Evolutionary conservation across 2,797 vertebrate genomes (phyloP).

Genomic region (Enteromius mattozi): DNA sequence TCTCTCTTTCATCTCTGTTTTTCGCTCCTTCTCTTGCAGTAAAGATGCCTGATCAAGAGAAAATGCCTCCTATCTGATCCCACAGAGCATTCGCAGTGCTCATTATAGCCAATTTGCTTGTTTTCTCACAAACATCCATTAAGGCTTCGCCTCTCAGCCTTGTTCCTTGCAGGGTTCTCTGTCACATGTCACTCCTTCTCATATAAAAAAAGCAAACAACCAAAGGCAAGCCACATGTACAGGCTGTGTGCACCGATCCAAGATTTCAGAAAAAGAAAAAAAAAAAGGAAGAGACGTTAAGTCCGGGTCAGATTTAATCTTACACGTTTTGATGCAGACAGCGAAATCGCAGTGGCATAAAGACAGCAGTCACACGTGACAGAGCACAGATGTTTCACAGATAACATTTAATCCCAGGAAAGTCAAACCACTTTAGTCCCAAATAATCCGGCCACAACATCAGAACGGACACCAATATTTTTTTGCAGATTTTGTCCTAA

Average conservation of each 20-base stretch:
- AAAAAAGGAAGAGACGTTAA: background rate
- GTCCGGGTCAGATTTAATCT: constrained; percentile 44
- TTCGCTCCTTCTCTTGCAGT: background rate
- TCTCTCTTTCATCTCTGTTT: constrained; percentile 20
- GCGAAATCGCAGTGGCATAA: constrained; percentile 26
- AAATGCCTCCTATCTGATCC: constrained; percentile 28
- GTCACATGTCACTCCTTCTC: constrained; percentile 23
- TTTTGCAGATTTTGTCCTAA: background rate
- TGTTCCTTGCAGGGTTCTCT: background rate
- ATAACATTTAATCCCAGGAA: constrained; percentile 41
- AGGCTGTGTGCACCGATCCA: constrained; percentile 30
- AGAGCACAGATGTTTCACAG: constrained; percentile 31
- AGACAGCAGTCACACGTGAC: constrained; percentile 36
- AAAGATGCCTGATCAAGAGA: constrained; percentile 26
- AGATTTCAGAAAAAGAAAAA: background rate
- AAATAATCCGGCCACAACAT: background rate
- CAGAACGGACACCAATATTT: background rate
- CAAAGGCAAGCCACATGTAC: constrained; percentile 21
- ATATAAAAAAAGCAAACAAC: constrained; percentile 15
- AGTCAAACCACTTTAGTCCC: constrained; percentile 28
- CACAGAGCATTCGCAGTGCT: background rate
- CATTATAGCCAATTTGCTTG: constrained; percentile 31
- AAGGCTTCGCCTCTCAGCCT: background rate
- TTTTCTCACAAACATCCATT: constrained; percentile 13
- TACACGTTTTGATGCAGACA: constrained; percentile 25